A percentile compares a stretch with the other conserved stretches of the same genome.
Conservation (phyloP, 1,140 invertebrate genomes). For the Pachypsylla venusta region DNA sequence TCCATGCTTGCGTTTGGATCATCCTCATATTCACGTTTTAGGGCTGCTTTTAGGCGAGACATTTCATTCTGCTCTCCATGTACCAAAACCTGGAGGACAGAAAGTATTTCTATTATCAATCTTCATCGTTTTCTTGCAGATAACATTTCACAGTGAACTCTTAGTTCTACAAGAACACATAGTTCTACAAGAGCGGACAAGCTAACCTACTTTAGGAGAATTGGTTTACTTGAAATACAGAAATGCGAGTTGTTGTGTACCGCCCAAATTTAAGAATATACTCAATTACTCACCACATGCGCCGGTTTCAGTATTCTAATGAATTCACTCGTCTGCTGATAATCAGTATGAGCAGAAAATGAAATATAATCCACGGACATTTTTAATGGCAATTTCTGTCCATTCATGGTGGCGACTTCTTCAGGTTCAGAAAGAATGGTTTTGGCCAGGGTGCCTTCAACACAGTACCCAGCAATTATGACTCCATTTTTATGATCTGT, state of each 20-base stretch:
- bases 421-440: slow-evolving; percentile 95
- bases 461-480: slow-evolving; percentile 97
- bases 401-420: slow-evolving; percentile 87
- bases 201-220: slow-evolving; percentile 7
- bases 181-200: neutral
- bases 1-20: slow-evolving; percentile 72
- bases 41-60: slow-evolving; percentile 82
- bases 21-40: slow-evolving; percentile 89
- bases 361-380: slow-evolving; percentile 99
- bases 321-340: slow-evolving; percentile 97
- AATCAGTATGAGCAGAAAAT: slow-evolving; percentile 98
- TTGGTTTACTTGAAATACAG: neutral
- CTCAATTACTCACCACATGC: slow-evolving; percentile 71
- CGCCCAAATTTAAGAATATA: neutral
- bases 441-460: slow-evolving; percentile 96
- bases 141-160: no score
- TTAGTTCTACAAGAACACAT: no score
- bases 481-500: slow-evolving; percentile 95
- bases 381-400: slow-evolving; percentile 89
- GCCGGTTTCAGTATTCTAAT: slow-evolving; percentile 84
- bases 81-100: slow-evolving; percentile 60
- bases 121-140: no score
- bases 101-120: no score
- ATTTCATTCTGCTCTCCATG: slow-evolving; percentile 99
- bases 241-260: neutral